phyloP scores from a whole-genome alignment of 2,113 vertebrate species.

The Cepphus grylle region DNA sequence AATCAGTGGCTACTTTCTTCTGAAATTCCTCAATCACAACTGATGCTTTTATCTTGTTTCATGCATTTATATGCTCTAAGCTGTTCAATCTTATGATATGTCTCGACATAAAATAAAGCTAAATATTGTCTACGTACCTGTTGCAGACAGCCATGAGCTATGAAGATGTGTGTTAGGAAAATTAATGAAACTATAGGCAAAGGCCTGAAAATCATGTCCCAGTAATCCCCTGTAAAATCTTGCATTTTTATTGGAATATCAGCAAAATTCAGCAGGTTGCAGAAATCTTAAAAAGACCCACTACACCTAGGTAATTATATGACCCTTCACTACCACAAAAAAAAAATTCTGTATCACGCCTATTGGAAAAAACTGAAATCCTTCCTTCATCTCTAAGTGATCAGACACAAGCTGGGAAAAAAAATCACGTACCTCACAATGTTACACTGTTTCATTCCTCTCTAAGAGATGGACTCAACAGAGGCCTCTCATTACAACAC shows the following conservation, averaged over 20 bases:
- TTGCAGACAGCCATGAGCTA: not conserved
- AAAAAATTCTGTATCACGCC: not conserved
- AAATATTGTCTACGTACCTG: not conserved
- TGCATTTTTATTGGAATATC: not conserved
- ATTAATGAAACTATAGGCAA: not conserved
- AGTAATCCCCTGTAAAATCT: not conserved
- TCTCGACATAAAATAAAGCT: not conserved
- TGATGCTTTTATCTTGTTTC: not conserved
- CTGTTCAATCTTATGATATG: not conserved
- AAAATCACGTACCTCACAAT: not conserved
- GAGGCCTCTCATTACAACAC: not conserved
- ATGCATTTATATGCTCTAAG: not conserved
- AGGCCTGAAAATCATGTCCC: not conserved
- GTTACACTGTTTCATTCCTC: not conserved
- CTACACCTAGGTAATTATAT: not conserved
- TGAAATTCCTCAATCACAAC: not conserved
- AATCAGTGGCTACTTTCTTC: not conserved
- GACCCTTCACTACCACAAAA: not conserved
- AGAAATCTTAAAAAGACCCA: not conserved
- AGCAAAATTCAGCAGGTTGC: not conserved
- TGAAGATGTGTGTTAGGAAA: not conserved
- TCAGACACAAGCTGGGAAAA: not conserved
- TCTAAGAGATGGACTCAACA: not conserved
- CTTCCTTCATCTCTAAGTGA: not conserved
- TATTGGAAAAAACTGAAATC: not conserved